Percentiles rank a stretch among this genome's conserved stretches.
Conservation (phyloP, 2,888 invertebrate species). For the Leptodirus hochenwartii region DNA sequence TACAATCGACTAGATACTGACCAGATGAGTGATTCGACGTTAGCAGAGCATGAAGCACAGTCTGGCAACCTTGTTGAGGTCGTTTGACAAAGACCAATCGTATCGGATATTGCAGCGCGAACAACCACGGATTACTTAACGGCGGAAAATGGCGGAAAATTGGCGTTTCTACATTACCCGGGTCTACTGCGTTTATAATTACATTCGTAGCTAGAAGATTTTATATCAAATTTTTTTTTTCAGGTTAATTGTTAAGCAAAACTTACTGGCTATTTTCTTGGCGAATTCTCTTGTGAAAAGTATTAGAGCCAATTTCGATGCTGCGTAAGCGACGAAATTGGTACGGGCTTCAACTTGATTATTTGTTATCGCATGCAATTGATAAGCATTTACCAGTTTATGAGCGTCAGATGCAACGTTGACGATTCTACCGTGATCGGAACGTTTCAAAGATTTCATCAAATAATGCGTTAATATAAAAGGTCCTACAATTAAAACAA, state of each 20-base stretch:
- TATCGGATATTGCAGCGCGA: slow-evolving; percentile 25
- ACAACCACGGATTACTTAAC: slow-evolving; percentile 21
- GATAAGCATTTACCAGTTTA: slow-evolving; percentile 21
- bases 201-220: slow-evolving; percentile 23
- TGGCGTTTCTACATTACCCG: slow-evolving; percentile 28
- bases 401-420: slow-evolving; percentile 30
- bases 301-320: slow-evolving; percentile 24
- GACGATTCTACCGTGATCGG: slow-evolving; percentile 27
- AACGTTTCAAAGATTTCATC: slow-evolving; percentile 24
- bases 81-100: slow-evolving; percentile 23
- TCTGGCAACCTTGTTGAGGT: slow-evolving; percentile 27
- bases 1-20: slow-evolving; percentile 24
- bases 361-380: slow-evolving; percentile 19
- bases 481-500: slow-evolving; percentile 21
- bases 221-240: background rate
- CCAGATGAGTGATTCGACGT: slow-evolving; percentile 23
- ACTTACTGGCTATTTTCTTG: slow-evolving; percentile 22
- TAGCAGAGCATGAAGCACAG: slow-evolving; percentile 24
- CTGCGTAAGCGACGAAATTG: slow-evolving; percentile 24
- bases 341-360: slow-evolving; percentile 20
- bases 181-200: slow-evolving; percentile 26
- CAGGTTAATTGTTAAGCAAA: slow-evolving; percentile 2
- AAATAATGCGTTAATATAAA: slow-evolving; percentile 30
- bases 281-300: slow-evolving; percentile 24
- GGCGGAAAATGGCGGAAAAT: slow-evolving; percentile 26